Evolutionary conservation across 2,797 vertebrate species (phyloP).

Genomic region (Mormyrus proboscirostris): DNA sequence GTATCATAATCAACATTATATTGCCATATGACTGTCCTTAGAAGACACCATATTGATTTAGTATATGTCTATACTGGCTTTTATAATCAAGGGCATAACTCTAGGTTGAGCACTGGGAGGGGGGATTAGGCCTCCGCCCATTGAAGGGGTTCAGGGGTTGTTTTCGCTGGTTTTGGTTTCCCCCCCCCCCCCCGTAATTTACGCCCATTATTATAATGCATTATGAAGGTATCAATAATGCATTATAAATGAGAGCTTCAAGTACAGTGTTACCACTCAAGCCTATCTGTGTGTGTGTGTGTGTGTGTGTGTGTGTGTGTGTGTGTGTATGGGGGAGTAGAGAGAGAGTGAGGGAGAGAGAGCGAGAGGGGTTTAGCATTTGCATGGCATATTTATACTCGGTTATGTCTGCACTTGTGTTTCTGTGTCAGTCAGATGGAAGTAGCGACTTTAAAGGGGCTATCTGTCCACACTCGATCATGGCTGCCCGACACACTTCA

Average conservation of each 20-base stretch:
- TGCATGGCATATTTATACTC: background rate
- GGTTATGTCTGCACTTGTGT: background rate
- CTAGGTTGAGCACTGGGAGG: background rate
- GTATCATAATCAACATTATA: background rate
- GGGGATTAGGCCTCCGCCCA: background rate
- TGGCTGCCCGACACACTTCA: background rate
- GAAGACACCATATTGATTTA: background rate
- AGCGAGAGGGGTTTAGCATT: background rate
- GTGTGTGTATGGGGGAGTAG: background rate
- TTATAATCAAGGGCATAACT: background rate
- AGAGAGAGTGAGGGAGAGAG: background rate
- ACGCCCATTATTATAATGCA: background rate
- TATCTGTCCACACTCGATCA: background rate
- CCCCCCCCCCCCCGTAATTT: background rate
- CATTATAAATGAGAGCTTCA: background rate
- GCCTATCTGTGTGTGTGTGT: background rate
- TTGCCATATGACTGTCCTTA: background rate
- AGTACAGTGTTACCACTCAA: background rate
- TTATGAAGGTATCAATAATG: background rate
- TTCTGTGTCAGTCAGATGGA: background rate
- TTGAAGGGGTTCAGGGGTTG: background rate
- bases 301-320: too few relatives aligned
- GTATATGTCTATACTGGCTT: background rate
- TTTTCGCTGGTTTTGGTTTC: background rate
- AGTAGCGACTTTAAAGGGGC: too few relatives aligned